These are phyloP conservation scores for Diarsia rubi DNA, from an alignment of 2,888 invertebrate genomes.

Conservation along the genomic window DNA sequence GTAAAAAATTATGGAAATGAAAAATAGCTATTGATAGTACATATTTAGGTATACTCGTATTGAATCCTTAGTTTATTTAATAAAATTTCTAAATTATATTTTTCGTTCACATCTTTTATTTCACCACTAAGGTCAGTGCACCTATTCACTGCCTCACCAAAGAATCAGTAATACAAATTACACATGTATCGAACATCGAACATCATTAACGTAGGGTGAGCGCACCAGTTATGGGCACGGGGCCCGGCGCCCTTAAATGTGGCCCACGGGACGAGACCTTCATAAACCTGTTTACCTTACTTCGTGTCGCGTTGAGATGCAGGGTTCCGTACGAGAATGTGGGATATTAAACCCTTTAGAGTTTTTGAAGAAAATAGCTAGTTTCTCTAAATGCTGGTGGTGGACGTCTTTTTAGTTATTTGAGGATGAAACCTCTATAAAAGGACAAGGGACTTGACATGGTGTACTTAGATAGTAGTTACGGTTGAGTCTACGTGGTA, in stretches of 20 bases:
- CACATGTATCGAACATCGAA: slow-evolving; percentile 59
- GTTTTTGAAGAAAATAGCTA: background rate
- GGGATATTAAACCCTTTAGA: slow-evolving; percentile 33
- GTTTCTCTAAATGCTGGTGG: background rate
- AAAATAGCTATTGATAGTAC: no score
- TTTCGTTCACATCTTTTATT: background rate
- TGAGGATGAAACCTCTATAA: no score
- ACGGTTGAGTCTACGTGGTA: no score
- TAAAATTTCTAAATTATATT: background rate
- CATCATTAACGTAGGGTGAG: slow-evolving; percentile 71
- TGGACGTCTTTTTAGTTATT: no score
- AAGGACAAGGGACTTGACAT: no score
- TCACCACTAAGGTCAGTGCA: slow-evolving; percentile 4
- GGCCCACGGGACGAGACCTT: slow-evolving; percentile 72
- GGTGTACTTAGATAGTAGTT: no score
- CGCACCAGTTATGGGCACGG: slow-evolving; percentile 63
- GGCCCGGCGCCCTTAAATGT: slow-evolving; percentile 66
- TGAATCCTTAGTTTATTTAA: background rate
- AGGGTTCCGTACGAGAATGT: slow-evolving; percentile 61
- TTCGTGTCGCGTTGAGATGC: slow-evolving; percentile 68
- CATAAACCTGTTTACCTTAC: slow-evolving; percentile 78
- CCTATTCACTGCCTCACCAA: slow-evolving; percentile 15
- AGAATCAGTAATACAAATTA: slow-evolving; percentile 58
- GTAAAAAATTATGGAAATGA: no score
- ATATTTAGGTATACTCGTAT: no score